Evolutionary conservation across 2,888 invertebrate genomes (phyloP).

Genomic region (Thyatira batis): DNA sequence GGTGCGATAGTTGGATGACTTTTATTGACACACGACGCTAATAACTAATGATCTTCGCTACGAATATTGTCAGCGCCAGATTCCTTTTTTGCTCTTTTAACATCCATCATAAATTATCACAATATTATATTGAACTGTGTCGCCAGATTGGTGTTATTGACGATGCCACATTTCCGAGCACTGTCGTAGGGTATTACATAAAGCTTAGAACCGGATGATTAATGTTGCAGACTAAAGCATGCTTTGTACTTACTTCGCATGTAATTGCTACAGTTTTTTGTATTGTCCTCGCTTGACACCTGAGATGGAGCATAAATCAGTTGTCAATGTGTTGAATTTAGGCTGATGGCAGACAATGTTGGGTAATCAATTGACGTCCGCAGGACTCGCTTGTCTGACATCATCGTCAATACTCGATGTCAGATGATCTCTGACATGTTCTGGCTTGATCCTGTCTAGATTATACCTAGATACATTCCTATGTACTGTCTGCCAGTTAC

Average conservation of each 20-base stretch:
- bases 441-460: conserved; percentile 48
- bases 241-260: conserved; percentile 60
- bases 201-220: conserved; percentile 61
- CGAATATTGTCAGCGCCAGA: conserved; percentile 46
- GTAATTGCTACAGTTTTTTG: conserved; percentile 65
- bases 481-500: conserved; percentile 35
- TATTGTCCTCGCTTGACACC: conserved; percentile 67
- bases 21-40: conserved; percentile 38
- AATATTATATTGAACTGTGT: conserved; percentile 29
- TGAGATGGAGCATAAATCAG: conserved; percentile 73
- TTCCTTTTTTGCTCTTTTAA: conserved; percentile 40
- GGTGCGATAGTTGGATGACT: conserved; percentile 41
- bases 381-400: conserved; percentile 53
- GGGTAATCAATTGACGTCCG: conserved; percentile 64
- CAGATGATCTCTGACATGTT: conserved; percentile 54
- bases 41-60: conserved; percentile 50
- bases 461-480: conserved; percentile 40
- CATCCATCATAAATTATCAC: conserved; percentile 42
- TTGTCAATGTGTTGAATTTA: conserved; percentile 69
- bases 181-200: conserved; percentile 56
- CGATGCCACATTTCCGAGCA: conserved; percentile 38
- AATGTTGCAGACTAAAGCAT: conserved; percentile 59
- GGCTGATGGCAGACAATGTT: conserved; percentile 60
- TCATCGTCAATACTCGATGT: conserved; percentile 55
- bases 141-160: conserved; percentile 37